Conservation (phyloP, 1,140 invertebrate genomes). For the Drosophila triauraria region DNA sequence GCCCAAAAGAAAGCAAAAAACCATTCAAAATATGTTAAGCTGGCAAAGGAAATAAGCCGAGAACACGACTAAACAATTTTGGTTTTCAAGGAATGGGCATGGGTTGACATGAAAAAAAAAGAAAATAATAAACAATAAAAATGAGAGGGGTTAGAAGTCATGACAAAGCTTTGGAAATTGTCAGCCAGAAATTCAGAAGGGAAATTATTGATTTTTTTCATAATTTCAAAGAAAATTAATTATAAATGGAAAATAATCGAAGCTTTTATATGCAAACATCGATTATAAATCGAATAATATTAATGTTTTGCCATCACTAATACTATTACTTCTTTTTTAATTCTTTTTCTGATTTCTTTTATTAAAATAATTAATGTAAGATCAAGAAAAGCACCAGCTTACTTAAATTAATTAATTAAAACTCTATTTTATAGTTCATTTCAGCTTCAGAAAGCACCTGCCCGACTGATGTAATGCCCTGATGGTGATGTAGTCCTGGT, state of each 20-base stretch:
- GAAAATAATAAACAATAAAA: not conserved
- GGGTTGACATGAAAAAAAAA: constrained; percentile 11
- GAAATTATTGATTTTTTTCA: too few relatives aligned
- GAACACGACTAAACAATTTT: constrained; percentile 60
- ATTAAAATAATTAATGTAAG: too few relatives aligned
- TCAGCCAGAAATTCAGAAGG: not conserved
- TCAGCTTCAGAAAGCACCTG: not conserved
- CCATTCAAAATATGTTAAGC: constrained; percentile 52
- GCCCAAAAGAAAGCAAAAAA: constrained; percentile 27
- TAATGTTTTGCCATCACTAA: not conserved
- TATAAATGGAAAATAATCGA: too few relatives aligned
- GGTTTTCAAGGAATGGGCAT: constrained; percentile 27
- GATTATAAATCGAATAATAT: not conserved
- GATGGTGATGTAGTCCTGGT: constrained; percentile 63
- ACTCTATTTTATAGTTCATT: not conserved
- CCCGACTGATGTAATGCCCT: constrained; percentile 27
- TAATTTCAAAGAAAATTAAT: not conserved
- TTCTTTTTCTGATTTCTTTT: too few relatives aligned
- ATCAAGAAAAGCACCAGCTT: too few relatives aligned
- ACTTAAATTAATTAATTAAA: too few relatives aligned
- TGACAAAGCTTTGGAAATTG: not conserved
- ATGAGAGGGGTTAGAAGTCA: constrained; percentile 11
- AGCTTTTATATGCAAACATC: not conserved
- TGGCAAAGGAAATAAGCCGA: constrained; percentile 33
- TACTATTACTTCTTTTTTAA: too few relatives aligned